Percentiles rank a stretch among this genome's conserved stretches.
phyloP scores from a whole-genome alignment of 2,113 vertebrate genomes.

The Corythornis madagascariensis region DNA sequence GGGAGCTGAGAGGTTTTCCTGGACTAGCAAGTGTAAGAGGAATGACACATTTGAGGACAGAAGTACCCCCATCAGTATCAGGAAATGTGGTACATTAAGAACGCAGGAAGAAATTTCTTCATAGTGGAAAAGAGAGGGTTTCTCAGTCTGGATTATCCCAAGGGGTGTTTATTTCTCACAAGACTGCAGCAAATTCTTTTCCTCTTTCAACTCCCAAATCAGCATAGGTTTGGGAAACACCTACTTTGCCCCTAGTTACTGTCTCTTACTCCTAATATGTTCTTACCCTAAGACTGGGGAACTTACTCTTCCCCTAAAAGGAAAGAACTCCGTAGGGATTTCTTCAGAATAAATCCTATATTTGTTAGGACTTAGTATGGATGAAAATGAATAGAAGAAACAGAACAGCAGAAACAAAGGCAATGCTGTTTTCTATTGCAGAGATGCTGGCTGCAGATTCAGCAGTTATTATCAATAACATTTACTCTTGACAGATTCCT shows the following conservation, averaged over 20 bases:
- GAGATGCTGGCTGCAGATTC: neutral
- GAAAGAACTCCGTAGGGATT: neutral
- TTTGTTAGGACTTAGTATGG: neutral
- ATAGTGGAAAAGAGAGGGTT: neutral
- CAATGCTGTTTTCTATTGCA: neutral
- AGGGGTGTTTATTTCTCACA: conserved; percentile 2
- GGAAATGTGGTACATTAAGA: conserved; percentile 3
- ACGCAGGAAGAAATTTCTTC: conserved; percentile 8
- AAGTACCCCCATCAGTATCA: neutral
- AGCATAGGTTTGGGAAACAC: neutral
- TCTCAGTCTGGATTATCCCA: conserved; percentile 31
- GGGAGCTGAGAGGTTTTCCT: neutral
- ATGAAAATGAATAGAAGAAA: neutral
- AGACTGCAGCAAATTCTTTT: conserved; percentile 32
- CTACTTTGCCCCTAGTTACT: neutral
- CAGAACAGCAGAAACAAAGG: neutral
- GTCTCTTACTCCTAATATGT: neutral
- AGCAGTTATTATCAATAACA: neutral
- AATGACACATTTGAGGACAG: conserved; percentile 9
- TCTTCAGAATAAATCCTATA: neutral
- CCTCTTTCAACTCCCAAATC: neutral
- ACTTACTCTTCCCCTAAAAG: neutral
- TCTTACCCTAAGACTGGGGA: neutral
- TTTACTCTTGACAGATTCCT: neutral
- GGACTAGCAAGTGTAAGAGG: neutral